Conservation (phyloP, 2,113 vertebrate genomes). For the Okapia johnstoni region DNA sequence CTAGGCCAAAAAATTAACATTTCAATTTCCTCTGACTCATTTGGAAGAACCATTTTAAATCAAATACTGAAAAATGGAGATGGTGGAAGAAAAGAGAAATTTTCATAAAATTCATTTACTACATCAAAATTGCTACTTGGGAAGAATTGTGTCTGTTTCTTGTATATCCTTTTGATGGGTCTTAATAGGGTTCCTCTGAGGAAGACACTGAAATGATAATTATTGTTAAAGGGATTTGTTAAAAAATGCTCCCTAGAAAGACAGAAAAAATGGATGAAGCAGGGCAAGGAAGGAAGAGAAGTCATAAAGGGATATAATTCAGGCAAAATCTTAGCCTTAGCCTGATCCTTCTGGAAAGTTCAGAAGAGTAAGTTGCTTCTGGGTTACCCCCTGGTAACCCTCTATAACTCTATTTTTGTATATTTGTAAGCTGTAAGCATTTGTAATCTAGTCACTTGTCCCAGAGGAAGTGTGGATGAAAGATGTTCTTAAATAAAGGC, state of each 20-base stretch:
- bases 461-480: background rate
- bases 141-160: background rate
- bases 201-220: background rate
- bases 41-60: background rate
- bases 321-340: background rate
- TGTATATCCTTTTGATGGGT: background rate
- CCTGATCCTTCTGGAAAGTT: background rate
- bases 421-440: background rate
- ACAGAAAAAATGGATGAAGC: background rate
- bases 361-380: background rate
- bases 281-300: background rate
- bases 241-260: background rate
- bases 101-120: background rate
- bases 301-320: background rate
- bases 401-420: background rate
- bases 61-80: background rate
- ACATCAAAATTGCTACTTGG: background rate
- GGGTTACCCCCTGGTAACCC: background rate
- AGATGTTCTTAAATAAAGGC: background rate
- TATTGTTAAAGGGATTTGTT: background rate
- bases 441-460: background rate
- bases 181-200: background rate
- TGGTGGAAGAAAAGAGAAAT: background rate
- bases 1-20: background rate
- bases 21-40: background rate